These are phyloP conservation scores for Sminthurides aquaticus DNA, from an alignment of 2,888 invertebrate species.

Conservation along the genomic window DNA sequence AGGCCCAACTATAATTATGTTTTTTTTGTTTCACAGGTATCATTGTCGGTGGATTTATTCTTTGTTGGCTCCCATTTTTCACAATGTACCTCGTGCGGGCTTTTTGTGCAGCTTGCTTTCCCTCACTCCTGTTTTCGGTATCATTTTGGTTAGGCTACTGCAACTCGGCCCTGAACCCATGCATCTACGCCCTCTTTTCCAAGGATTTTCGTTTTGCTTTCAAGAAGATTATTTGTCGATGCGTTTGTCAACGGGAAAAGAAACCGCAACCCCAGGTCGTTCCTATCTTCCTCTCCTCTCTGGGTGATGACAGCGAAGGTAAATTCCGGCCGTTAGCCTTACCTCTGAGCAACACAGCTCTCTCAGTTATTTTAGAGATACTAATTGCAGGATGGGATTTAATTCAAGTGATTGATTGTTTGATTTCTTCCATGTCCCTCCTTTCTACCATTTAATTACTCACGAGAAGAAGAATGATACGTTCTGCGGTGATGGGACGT, in stretches of 20 bases:
- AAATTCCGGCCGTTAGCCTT: too few species aligned
- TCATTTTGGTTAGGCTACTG: conserved; percentile 97
- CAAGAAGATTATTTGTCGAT: conserved; percentile 81
- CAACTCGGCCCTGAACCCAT: conserved; percentile 32
- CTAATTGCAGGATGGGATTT: too few species aligned
- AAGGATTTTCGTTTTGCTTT: conserved; percentile 88
- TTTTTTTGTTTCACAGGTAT: too few species aligned
- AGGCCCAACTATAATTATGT: too few species aligned
- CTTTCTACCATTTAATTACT: too few species aligned
- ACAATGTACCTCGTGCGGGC: conserved; percentile 86
- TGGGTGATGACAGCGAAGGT: conserved; percentile 43
- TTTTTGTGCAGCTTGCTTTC: conserved; percentile 77
- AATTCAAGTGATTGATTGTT: too few species aligned
- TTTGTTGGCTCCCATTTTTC: conserved; percentile 96
- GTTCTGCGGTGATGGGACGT: too few species aligned
- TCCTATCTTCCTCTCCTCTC: conserved; percentile 44
- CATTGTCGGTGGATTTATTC: conserved; percentile 92
- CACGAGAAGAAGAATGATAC: too few species aligned
- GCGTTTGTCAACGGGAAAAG: conserved; percentile 56
- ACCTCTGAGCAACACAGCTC: too few species aligned
- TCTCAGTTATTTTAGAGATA: too few species aligned
- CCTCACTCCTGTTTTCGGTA: conserved; percentile 75
- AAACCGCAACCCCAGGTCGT: conserved; percentile 29
- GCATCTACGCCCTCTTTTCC: conserved; percentile 22
- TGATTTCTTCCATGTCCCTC: too few species aligned